Evolutionary conservation across 1,140 invertebrate species (phyloP).

Genomic region (Atopsyche davidsoni): DNA sequence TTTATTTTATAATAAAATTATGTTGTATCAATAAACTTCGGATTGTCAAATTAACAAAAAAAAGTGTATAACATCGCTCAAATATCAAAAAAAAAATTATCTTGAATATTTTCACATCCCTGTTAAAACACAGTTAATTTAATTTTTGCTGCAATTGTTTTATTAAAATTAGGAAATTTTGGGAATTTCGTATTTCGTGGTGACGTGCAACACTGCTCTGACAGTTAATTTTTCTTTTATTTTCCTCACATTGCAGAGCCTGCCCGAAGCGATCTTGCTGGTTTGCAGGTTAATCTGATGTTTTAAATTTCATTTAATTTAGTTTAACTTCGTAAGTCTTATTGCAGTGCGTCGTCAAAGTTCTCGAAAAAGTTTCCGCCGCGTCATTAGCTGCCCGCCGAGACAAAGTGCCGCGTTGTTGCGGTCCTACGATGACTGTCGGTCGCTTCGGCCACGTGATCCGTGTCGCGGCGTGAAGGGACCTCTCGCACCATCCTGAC

Average conservation of each 20-base stretch:
- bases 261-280: constrained; percentile 19
- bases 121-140: too few relatives aligned
- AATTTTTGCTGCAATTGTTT: too few relatives aligned
- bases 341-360: background rate
- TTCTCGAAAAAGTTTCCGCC: constrained; percentile 2
- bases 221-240: constrained; percentile 23
- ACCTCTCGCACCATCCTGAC: constrained; percentile 1
- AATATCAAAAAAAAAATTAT: too few relatives aligned
- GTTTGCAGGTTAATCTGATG: constrained; percentile 22
- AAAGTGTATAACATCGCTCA: too few relatives aligned
- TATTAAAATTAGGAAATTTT: background rate
- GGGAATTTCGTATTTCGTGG: too few relatives aligned
- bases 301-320: constrained; percentile 16
- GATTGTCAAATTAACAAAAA: too few relatives aligned
- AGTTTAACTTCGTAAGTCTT: background rate
- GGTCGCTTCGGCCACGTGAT: constrained; percentile 23
- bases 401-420: constrained; percentile 1
- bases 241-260: constrained; percentile 19
- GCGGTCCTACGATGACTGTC: constrained; percentile 15
- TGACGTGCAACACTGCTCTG: too few relatives aligned
- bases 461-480: constrained; percentile 18
- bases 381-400: constrained; percentile 4
- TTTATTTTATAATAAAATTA: too few relatives aligned
- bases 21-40: too few relatives aligned
- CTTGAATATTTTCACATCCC: too few relatives aligned